Evolutionary conservation across 2,888 invertebrate species (phyloP).

Genomic region (Nymphalis c-album): DNA sequence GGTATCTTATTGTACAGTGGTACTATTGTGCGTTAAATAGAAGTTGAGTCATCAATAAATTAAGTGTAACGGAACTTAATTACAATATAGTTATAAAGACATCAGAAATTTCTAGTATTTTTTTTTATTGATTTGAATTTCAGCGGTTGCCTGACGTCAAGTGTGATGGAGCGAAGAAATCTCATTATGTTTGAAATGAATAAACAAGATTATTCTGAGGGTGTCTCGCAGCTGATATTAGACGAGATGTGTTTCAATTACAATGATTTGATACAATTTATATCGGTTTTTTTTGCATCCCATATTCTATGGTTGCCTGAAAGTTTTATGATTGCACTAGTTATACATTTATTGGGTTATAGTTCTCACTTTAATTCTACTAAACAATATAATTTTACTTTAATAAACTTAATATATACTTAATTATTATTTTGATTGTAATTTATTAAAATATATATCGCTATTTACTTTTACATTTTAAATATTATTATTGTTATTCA

Average conservation of each 20-base stretch:
- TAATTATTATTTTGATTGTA: too few species aligned
- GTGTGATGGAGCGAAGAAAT: slow-evolving; percentile 43
- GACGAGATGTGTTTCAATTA: slow-evolving; percentile 23
- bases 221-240: slow-evolving; percentile 21
- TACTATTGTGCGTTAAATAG: too few species aligned
- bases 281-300: not conserved
- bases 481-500: too few species aligned
- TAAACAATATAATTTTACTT: too few species aligned
- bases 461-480: too few species aligned
- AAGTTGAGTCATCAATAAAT: too few species aligned
- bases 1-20: too few species aligned
- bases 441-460: too few species aligned
- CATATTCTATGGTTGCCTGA: not conserved
- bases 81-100: not conserved
- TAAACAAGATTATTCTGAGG: slow-evolving; percentile 53
- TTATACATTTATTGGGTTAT: too few species aligned
- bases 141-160: slow-evolving; percentile 28
- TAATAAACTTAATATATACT: too few species aligned
- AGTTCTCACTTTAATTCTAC: too few species aligned
- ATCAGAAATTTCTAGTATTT: not conserved
- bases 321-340: not conserved
- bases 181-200: slow-evolving; percentile 52
- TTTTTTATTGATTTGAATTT: slow-evolving; percentile 13
- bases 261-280: slow-evolving; percentile 21
- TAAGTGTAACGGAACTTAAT: too few species aligned